phyloP scores from a whole-genome alignment of 2,888 invertebrate species.

The Prosapia bicincta region DNA sequence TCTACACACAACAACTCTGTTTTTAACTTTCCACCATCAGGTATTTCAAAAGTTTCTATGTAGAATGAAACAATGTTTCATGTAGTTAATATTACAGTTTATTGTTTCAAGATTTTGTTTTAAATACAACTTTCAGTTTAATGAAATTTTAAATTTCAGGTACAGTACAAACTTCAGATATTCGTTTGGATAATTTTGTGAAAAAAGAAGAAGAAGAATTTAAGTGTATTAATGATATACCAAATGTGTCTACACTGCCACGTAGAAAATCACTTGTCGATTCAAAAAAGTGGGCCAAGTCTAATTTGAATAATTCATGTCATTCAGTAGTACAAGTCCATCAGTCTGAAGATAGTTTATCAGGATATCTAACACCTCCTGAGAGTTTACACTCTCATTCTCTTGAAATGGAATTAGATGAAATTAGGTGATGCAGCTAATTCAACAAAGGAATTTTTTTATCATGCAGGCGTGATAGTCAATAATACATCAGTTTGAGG shows the following conservation, averaged over 20 bases:
- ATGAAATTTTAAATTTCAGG: neutral
- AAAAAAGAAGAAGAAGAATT: neutral
- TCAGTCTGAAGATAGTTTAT: conserved; percentile 37
- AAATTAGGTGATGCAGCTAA: neutral
- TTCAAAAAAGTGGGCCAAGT: neutral
- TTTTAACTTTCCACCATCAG: neutral
- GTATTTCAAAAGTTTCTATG: no score
- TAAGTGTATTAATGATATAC: conserved; percentile 6
- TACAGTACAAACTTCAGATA: neutral
- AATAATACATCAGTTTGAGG: neutral
- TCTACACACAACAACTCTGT: conserved; percentile 17
- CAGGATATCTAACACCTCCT: conserved; percentile 36
- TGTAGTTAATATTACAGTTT: no score
- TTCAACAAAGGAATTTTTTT: neutral
- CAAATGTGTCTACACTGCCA: conserved; percentile 22
- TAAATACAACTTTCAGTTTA: neutral
- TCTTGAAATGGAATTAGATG: neutral
- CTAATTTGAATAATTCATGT: neutral
- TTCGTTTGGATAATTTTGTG: conserved; percentile 2
- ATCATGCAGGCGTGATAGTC: neutral
- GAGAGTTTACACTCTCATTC: conserved; percentile 14
- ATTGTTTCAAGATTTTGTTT: no score
- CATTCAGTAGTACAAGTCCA: conserved; percentile 17
- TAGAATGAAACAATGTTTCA: no score
- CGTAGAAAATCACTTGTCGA: conserved; percentile 7